A percentile compares a stretch with the other conserved stretches of the same genome.
phyloP scores from a whole-genome alignment of 1,140 invertebrate genomes.

The Globodera rostochiensis region DNA sequence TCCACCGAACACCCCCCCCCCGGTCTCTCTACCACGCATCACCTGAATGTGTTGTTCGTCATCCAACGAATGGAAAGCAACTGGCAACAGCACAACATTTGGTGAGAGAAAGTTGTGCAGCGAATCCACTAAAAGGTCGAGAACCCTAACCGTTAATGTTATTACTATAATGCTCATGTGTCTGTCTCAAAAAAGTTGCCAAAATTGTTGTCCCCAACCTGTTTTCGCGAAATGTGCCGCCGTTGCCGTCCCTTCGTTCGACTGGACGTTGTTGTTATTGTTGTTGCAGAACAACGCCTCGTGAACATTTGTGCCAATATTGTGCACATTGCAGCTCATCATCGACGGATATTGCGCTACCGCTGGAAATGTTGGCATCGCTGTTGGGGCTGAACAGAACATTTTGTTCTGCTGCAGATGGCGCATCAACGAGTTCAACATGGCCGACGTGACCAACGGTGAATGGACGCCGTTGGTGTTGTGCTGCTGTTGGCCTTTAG shows the following conservation, averaged over 20 bases:
- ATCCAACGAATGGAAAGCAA: constrained; percentile 15
- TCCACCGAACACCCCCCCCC: too few species aligned
- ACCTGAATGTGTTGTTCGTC: constrained; percentile 28
- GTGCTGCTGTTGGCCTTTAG: not conserved
- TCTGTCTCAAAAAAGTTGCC: too few species aligned
- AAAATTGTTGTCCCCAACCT: not conserved
- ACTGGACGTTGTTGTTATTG: not conserved
- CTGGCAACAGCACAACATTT: constrained; percentile 26
- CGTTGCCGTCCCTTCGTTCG: not conserved
- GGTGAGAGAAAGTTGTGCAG: constrained; percentile 11
- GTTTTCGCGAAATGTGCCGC: not conserved
- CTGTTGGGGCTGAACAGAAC: not conserved
- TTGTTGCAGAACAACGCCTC: not conserved
- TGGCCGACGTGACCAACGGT: not conserved
- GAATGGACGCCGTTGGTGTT: not conserved
- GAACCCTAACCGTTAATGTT: too few species aligned
- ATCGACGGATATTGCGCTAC: not conserved
- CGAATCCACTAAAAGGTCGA: not conserved
- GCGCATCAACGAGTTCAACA: not conserved
- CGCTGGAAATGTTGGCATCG: not conserved
- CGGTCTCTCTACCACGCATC: not conserved
- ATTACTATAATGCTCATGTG: too few species aligned
- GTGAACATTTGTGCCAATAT: not conserved
- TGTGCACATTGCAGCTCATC: not conserved
- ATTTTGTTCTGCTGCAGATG: not conserved